Base-by-base conservation (phyloP, 2,113 vertebrate genomes). In the Eulemur macaco region DNA sequence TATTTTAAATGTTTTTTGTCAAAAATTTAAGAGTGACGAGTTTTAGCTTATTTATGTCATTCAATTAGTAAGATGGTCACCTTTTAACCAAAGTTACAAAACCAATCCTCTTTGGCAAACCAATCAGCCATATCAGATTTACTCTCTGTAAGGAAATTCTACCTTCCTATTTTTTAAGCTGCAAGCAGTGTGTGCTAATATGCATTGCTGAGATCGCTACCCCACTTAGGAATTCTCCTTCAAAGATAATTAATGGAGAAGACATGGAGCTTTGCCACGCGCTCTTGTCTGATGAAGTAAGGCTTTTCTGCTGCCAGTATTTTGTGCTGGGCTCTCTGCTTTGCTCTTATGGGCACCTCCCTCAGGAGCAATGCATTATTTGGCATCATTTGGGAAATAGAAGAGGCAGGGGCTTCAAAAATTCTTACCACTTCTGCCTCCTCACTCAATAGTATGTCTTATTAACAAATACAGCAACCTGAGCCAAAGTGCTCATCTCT, bases 1-100 rank as follows among this genome's bases (percentile, higher is more conserved):
- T 91, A 54, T 86, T n/a, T 92, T 66, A 13, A 73, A 56, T 86
- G 15, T 39, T 91, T 96, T 96, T 50, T 29, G 47, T 39, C 74
- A 80, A 39, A 68, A 60, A 78, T 68, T 71, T 84, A 14, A 66
- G 60, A 60, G 11, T 77, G 92, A 25, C 31, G 12, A 50, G 27
- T 52, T 89, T 77, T 45, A 39, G 37, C 54, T 85, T 12, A 89
- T 60, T 9, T 63, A 37, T 50, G 68, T 71, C 25, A 64, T 50
- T n/a, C 58, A 63, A 15, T 78, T 71, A 37, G 52, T 78, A 63
- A 78, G 89, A 34, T 45, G 47, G 23, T 54, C 91, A 93, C 14
- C 66, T 89, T 93, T 68, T 69, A 93, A 60, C 37, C 54, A 82
- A 82, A 47, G 56, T 37, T 92, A 20, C 47, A 52, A 63, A 84